phyloP scores from a whole-genome alignment of 2,888 invertebrate species.

The Scaptomyza cyrtandrae region DNA sequence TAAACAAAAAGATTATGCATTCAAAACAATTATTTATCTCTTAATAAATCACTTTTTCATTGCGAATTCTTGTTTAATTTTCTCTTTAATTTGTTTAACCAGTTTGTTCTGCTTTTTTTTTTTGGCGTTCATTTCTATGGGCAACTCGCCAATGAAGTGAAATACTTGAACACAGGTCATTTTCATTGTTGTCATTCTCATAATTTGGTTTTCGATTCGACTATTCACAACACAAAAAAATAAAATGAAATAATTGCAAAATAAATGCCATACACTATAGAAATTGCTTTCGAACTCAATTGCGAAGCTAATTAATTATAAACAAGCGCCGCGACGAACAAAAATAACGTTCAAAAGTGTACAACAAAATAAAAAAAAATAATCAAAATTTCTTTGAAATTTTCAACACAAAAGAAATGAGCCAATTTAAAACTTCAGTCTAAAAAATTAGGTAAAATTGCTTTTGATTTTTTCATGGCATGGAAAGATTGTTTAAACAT shows the following conservation, averaged over 20 bases:
- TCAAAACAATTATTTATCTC: neutral
- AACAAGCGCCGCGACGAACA: constrained; percentile 9
- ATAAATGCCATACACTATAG: constrained; percentile 17
- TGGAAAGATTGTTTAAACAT: neutral
- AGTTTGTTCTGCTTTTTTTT: constrained; percentile 36
- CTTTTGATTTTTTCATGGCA: neutral
- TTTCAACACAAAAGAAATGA: neutral
- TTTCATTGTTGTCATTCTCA: constrained; percentile 55
- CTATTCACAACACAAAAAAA: constrained; percentile 16
- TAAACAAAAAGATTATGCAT: neutral
- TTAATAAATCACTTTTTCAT: neutral
- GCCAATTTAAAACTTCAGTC: neutral
- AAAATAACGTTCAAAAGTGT: too few relatives aligned
- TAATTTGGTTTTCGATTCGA: constrained; percentile 26
- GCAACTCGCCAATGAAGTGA: constrained; percentile 56
- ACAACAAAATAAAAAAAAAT: constrained; percentile 1
- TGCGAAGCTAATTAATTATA: constrained; percentile 32
- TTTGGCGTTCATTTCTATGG: constrained; percentile 38
- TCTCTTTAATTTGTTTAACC: constrained; percentile 48
- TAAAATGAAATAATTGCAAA: constrained; percentile 10
- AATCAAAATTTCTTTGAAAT: neutral
- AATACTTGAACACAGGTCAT: constrained; percentile 61
- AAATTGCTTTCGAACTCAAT: constrained; percentile 4
- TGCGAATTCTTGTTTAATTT: neutral
- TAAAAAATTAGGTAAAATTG: neutral